phyloP scores from a whole-genome alignment of 2,113 vertebrate genomes.

The Scytalopus superciliaris region DNA sequence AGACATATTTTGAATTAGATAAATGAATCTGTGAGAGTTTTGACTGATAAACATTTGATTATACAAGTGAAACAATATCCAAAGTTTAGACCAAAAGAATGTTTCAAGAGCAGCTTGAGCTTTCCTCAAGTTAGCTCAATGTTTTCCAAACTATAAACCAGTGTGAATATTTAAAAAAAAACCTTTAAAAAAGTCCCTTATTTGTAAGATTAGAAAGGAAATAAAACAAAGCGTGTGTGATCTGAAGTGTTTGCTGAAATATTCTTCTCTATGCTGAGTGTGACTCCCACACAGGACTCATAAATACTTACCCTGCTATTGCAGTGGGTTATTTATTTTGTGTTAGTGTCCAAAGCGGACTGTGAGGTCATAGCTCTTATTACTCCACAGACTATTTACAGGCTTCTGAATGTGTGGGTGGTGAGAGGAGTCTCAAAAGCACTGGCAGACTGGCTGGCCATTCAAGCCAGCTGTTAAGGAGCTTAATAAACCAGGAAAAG shows the following conservation, averaged over 20 bases:
- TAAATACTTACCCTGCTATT: constrained; percentile 15
- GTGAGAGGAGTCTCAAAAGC: background rate
- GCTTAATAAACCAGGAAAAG: background rate
- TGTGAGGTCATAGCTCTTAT: background rate
- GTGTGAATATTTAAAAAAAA: background rate
- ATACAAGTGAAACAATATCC: background rate
- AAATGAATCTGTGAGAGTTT: background rate
- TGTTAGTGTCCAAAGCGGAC: background rate
- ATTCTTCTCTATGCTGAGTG: background rate
- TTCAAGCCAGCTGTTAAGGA: background rate
- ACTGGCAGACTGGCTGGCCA: background rate
- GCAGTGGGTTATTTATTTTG: constrained; percentile 20
- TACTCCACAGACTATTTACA: constrained; percentile 21
- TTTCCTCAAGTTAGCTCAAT: background rate
- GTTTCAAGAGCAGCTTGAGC: constrained; percentile 5
- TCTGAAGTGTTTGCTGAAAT: constrained; percentile 36
- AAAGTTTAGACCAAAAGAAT: background rate
- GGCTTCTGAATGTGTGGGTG: background rate
- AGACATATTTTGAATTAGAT: constrained; percentile 4
- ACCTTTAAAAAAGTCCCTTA: background rate
- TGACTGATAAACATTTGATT: constrained; percentile 18
- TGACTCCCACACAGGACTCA: background rate
- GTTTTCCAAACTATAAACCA: background rate
- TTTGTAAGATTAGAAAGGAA: constrained; percentile 9
- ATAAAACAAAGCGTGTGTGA: background rate